Evolutionary conservation across 2,797 vertebrate genomes (phyloP), one percentile per base, ranked within the genome.

Genomic region (Neostethus bicornis): DNA sequence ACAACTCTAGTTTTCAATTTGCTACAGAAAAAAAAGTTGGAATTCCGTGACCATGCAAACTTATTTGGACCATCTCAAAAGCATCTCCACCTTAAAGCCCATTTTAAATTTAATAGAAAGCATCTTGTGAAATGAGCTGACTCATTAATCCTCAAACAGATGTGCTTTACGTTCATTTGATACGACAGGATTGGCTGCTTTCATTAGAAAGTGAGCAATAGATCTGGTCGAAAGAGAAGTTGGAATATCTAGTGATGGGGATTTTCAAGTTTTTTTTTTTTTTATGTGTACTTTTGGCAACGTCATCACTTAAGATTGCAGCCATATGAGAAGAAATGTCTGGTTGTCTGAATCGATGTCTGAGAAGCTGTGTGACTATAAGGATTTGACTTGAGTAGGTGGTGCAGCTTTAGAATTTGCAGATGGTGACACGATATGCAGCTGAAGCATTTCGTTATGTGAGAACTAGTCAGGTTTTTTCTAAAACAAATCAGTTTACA

Each of bases 271-370:
- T 3, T 11, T 63, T 59, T 68, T 76, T 70, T 76, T 71, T 50
- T 29, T 45, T 44, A 44, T 35, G 72, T 65, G 63, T 79, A 69
- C 70, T 62, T 45, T 60, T 73, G 61, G 66, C 75, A 74, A 17
- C 44, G 57, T 38, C 81, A 48, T 80, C 49, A 21, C 45, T 71
- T 53, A 66, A 51, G 46, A 38, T 45, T 55, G 58, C 47, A 68
- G 65, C 63, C 66, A 73, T 65, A 70, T 68, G 43, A 67, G 12
- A 47, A 37, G 41, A 58, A 64, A 41, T 66, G 73, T 80, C 77
- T 79, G 75, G 44, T 28, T 61, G 67, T 77, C 66, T 78, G 58
- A 82, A 65, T 67, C 59, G 59, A 6, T 54, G 61, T 77, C 56
- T 68, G 60, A 64, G 54, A 52, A 5, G 4, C 59, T 53, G 43